Evolutionary conservation across 2,113 vertebrate genomes (phyloP).

Genomic region (Ictalurus furcatus): DNA sequence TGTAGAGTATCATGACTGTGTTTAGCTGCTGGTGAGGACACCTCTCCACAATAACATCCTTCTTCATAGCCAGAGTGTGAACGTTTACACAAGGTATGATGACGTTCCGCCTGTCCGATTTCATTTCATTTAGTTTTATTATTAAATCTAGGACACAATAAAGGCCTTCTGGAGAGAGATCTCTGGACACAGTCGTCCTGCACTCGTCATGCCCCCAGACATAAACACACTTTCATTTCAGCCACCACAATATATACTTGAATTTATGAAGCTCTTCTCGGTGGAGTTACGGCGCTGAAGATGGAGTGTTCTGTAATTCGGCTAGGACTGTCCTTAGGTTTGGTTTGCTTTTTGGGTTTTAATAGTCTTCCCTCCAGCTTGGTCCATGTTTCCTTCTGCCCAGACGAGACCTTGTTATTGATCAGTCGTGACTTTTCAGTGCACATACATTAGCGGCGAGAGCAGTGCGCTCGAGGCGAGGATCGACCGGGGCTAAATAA

Average conservation of each 20-base stretch:
- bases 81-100: background rate
- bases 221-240: background rate
- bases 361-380: background rate
- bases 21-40: too few species aligned
- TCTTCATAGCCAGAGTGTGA: background rate
- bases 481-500: slow-evolving; percentile 45
- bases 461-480: slow-evolving; percentile 14
- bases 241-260: background rate
- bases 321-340: background rate
- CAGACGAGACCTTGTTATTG: slow-evolving; percentile 10
- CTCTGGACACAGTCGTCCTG: background rate
- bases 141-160: slow-evolving; percentile 16
- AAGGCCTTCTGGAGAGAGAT: background rate
- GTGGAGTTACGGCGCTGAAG: background rate
- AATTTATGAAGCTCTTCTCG: background rate
- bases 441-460: slow-evolving; percentile 22
- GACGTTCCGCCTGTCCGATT: slow-evolving; percentile 4
- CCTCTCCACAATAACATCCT: too few species aligned
- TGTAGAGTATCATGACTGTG: too few species aligned
- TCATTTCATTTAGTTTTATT: background rate
- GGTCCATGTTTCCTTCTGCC: background rate
- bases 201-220: slow-evolving; percentile 1
- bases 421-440: slow-evolving; percentile 31
- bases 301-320: background rate
- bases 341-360: background rate